Conservation (phyloP, 2,797 vertebrate species). For the Catostomus latipinnis region DNA sequence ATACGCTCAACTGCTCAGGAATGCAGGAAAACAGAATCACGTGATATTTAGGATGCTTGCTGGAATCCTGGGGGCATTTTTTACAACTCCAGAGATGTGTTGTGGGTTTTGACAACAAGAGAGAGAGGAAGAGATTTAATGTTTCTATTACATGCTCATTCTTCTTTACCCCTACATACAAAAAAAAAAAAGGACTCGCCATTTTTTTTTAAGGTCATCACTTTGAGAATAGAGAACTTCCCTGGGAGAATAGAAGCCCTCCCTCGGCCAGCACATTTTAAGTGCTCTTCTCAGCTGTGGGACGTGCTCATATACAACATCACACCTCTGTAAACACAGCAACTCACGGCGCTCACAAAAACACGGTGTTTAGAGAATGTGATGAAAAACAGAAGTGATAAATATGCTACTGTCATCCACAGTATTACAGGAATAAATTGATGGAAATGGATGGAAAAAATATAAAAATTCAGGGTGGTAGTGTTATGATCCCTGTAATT, state of each 20-base stretch:
- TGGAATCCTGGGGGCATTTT: conserved; percentile 54
- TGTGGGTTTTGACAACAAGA: conserved; percentile 39
- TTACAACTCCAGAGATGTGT: conserved; percentile 45
- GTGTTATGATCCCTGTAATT: neutral
- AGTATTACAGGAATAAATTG: neutral
- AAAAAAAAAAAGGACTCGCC: neutral
- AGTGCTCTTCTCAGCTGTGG: conserved; percentile 4
- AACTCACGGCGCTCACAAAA: neutral
- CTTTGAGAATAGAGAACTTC: conserved; percentile 44
- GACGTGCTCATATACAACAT: conserved; percentile 49
- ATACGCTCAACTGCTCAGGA: conserved; percentile 54
- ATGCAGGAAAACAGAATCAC: conserved; percentile 67
- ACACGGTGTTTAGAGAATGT: neutral
- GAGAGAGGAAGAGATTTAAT: conserved; percentile 22
- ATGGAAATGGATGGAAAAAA: neutral
- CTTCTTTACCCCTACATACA: conserved; percentile 18
- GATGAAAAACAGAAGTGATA: conserved; percentile 41
- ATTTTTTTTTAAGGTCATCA: conserved; percentile 21
- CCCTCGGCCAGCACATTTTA: conserved; percentile 16
- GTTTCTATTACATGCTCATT: conserved; percentile 30
- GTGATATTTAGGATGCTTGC: conserved; percentile 60
- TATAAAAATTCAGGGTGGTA: neutral
- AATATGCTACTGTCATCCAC: conserved; percentile 28
- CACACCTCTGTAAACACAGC: conserved; percentile 52
- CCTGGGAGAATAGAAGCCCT: conserved; percentile 37